Evolutionary conservation across 2,797 vertebrate genomes (phyloP).

Genomic region (Tympanoctomys barrerae): DNA sequence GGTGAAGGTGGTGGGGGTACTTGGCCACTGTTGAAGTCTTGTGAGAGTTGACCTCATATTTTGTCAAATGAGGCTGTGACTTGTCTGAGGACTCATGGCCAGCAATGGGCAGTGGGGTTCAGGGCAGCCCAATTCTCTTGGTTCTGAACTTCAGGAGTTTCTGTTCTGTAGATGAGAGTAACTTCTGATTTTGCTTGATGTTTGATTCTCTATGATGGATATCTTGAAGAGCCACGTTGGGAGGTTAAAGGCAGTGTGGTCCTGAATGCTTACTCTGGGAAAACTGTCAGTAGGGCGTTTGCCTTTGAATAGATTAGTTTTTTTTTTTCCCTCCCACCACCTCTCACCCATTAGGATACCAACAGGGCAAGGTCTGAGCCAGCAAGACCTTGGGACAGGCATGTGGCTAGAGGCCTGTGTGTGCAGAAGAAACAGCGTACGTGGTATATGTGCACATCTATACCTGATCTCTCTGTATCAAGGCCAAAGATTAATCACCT

Average conservation of each 20-base stretch:
- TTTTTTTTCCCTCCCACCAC: not conserved
- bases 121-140: not conserved
- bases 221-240: not conserved
- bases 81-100: not conserved
- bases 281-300: conserved; percentile 25
- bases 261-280: not conserved
- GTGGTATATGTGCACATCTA: not conserved
- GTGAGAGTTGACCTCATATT: not conserved
- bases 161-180: not conserved
- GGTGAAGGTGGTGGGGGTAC: not conserved
- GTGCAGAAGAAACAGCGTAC: not conserved
- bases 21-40: not conserved
- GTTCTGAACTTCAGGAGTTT: not conserved
- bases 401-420: not conserved
- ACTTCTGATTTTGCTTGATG: conserved; percentile 29
- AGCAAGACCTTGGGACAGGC: not conserved
- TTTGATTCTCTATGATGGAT: not conserved
- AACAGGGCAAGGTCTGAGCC: not conserved
- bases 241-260: conserved; percentile 7
- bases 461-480: conserved; percentile 53
- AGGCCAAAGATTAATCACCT: conserved; percentile 72
- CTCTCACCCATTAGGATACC: not conserved
- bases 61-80: not conserved
- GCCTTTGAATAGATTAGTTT: conserved; percentile 24
- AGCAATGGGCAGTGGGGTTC: not conserved